Evolutionary conservation across 2,797 vertebrate genomes (phyloP), one percentile per base, ranked within the genome.

Genomic region (Spinus pinus): DNA sequence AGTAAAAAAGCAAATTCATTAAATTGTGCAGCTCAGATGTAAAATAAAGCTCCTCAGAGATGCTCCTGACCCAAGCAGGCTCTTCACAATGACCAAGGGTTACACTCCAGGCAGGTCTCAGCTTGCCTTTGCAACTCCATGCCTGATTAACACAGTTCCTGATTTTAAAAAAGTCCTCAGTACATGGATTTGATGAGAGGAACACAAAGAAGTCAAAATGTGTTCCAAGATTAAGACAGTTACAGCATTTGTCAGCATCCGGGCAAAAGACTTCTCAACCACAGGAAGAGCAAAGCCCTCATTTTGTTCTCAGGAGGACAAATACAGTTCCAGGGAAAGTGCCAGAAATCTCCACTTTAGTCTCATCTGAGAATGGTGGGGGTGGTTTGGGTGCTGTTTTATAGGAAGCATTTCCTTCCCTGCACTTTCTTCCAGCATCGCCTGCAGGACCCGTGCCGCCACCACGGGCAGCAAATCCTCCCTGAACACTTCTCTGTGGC

Each of bases 251-350:
- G 28, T 41, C 70, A 75, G 57, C 0, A 0, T 47, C 62, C 8
- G 1, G 37, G 41, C 50, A 88, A 69, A 54, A 54, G 44, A 16
- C 10, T 79, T 69, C 62, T 69, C 69, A 86, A 46, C 41, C 70
- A 64, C 75, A 84, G 69, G 37, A 92, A 65, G 30, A 88, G 66
- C 82, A 86, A 93, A 71, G 86, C 27, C 31, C 66, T 86, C 62
- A 35, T 78, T 81, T 81, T 66, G 41, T 35, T 88, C 75, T 74
- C 61, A 80, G 44, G 14, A 92, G 16, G 30, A 62, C 47, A 94
- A 92, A 86, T 1, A n/a, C 28, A 41, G 54, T n/a, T 80, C 47
- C 58, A 83, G 81, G 37, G 33, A 81, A 92, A 79, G 51, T 5
- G 30, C 72, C 90, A 89, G 64, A 78, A 94, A 86, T 37, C 33